These are phyloP conservation scores for Callipepla californica DNA, from an alignment of 2,113 vertebrate genomes.

Conservation along the genomic window DNA sequence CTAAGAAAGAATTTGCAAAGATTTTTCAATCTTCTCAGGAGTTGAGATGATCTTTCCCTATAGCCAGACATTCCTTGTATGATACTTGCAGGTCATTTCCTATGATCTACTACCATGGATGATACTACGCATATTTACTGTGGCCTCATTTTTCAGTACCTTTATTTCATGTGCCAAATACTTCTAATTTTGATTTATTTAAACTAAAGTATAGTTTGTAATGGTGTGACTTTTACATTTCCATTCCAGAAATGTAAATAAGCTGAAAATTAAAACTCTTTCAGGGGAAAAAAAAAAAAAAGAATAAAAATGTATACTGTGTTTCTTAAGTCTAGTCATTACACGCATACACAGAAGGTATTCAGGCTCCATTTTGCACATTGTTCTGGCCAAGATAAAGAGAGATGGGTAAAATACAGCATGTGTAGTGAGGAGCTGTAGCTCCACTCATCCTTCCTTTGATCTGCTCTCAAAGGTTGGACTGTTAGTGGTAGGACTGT, in stretches of 20 bases:
- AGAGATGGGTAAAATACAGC: not conserved
- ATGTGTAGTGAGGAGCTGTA: not conserved
- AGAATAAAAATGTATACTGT: not conserved
- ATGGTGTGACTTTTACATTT: not conserved
- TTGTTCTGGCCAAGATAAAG: not conserved
- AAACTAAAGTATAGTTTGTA: not conserved
- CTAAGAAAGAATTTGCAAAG: not conserved
- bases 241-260: not conserved
- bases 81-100: not conserved
- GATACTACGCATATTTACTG: not conserved
- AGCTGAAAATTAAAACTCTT: not conserved
- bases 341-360: not conserved
- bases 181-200: not conserved
- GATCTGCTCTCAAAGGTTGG: not conserved
- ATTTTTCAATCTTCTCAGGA: not conserved
- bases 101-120: not conserved
- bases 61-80: not conserved
- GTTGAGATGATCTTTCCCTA: not conserved
- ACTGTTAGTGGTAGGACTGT: not conserved
- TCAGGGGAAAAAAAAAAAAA: not conserved
- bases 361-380: not conserved
- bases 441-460: not conserved
- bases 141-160: not conserved
- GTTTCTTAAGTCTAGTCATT: not conserved
- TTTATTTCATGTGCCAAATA: not conserved